phyloP scores from a whole-genome alignment of 2,113 vertebrate species.

The Puntigrus tetrazona region DNA sequence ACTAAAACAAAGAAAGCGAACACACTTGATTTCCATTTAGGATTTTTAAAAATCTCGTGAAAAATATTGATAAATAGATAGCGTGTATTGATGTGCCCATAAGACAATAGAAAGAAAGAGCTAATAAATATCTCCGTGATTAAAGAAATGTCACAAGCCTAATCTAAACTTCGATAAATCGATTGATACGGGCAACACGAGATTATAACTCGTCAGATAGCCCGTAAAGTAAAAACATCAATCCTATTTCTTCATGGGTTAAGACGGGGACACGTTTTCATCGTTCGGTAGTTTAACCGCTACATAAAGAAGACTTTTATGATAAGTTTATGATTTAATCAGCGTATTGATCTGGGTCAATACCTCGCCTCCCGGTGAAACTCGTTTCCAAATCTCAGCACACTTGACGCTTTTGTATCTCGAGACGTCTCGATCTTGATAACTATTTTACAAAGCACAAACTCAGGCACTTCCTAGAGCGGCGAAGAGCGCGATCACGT shows the following conservation, averaged over 20 bases:
- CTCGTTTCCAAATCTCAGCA: not conserved
- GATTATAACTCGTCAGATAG: not conserved
- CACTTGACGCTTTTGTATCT: not conserved
- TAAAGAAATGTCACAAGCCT: not conserved
- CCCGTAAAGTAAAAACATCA: not conserved
- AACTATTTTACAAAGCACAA: not conserved
- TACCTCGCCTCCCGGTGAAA: slow-evolving; percentile 30
- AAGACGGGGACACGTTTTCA: not conserved
- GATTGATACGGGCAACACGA: not conserved
- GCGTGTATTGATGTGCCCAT: not conserved
- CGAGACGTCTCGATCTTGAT: not conserved
- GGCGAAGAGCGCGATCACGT: not conserved
- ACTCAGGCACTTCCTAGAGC: not conserved
- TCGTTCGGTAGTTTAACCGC: not conserved
- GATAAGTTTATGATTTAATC: not conserved
- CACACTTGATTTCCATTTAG: not conserved
- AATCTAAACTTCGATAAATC: not conserved
- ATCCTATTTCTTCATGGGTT: too few species aligned
- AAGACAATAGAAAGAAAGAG: not conserved
- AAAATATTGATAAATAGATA: not conserved
- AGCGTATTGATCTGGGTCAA: not conserved
- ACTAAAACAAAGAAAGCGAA: not conserved
- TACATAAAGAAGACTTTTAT: not conserved
- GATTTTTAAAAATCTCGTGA: not conserved
- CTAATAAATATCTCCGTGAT: not conserved